These are phyloP conservation scores for Podotricha telesiphe DNA, from an alignment of 2,888 invertebrate genomes.

Conservation along the genomic window DNA sequence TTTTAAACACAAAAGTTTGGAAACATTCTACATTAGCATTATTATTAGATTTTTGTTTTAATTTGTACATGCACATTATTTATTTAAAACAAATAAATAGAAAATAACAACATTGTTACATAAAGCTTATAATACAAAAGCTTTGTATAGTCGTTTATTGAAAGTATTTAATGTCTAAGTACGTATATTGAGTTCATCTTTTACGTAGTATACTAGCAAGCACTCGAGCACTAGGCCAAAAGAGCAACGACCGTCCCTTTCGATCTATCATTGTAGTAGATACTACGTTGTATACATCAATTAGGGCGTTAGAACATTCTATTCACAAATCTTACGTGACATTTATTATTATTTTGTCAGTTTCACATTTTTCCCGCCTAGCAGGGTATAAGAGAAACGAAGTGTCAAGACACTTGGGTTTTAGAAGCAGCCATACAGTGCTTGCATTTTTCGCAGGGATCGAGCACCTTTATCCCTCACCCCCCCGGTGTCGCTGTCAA, in stretches of 20 bases:
- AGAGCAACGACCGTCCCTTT: slow-evolving; percentile 71
- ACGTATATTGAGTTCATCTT: slow-evolving; percentile 48
- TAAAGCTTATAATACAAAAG: neutral
- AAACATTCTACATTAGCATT: no score
- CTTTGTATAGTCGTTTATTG: neutral
- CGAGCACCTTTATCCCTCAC: no score
- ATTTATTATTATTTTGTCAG: neutral
- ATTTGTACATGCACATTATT: no score
- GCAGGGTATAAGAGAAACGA: no score
- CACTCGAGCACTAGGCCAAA: slow-evolving; percentile 60
- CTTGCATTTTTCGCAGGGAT: no score
- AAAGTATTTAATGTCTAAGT: neutral
- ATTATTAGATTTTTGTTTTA: no score
- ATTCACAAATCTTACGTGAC: neutral
- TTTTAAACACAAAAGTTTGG: no score
- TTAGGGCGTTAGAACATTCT: slow-evolving; percentile 33
- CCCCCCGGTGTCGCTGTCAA: no score
- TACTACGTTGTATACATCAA: slow-evolving; percentile 48
- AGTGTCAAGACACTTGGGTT: no score
- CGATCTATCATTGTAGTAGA: slow-evolving; percentile 49
- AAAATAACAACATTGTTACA: neutral
- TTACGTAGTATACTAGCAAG: slow-evolving; percentile 49
- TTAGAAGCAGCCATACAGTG: no score
- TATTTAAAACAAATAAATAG: neutral
- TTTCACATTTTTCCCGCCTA: no score